These are phyloP conservation scores for Myripristis jacobus DNA, from an alignment of 2,797 vertebrate species.

Conservation along the genomic window DNA sequence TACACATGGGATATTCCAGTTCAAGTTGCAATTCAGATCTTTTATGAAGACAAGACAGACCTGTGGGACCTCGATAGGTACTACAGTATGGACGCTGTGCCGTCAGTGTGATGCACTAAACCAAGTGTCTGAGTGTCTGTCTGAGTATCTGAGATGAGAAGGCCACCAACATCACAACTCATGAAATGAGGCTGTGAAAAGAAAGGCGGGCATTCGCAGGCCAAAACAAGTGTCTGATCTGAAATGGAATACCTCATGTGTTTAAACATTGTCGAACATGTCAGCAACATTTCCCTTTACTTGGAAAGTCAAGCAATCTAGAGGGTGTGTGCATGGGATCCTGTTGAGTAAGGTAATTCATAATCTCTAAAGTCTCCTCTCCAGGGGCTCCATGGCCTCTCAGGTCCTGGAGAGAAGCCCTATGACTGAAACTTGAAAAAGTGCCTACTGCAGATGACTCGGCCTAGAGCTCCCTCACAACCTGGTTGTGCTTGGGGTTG, in stretches of 20 bases:
- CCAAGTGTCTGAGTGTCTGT: slow-evolving; percentile 16
- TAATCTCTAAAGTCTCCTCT: slow-evolving; percentile 64
- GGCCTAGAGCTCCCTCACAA: slow-evolving; percentile 55
- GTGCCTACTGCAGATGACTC: slow-evolving; percentile 83
- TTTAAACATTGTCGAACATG: slow-evolving; percentile 58
- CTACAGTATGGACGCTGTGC: slow-evolving; percentile 27
- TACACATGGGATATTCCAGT: slow-evolving; percentile 60
- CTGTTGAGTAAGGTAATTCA: slow-evolving; percentile 44
- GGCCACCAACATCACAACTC: slow-evolving; percentile 42
- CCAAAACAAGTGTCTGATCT: slow-evolving; percentile 53
- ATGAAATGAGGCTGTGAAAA: slow-evolving; percentile 56
- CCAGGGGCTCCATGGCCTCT: slow-evolving; percentile 60
- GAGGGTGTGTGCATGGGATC: slow-evolving; percentile 40
- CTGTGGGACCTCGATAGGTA: slow-evolving; percentile 55
- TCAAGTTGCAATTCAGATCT: slow-evolving; percentile 70
- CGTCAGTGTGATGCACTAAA: slow-evolving; percentile 36
- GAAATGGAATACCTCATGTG: slow-evolving; percentile 75
- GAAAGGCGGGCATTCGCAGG: slow-evolving; percentile 43
- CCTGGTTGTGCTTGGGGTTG: slow-evolving; percentile 48
- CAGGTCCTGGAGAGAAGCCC: slow-evolving; percentile 70
- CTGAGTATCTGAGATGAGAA: slow-evolving; percentile 30
- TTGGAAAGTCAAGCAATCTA: slow-evolving; percentile 64
- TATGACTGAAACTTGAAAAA: slow-evolving; percentile 81
- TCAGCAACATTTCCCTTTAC: slow-evolving; percentile 84
- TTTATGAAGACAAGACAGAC: slow-evolving; percentile 51